phyloP scores from a whole-genome alignment of 30 jellyfish, hydroid and myxozoan species.

The Aurelia sp. region DNA sequence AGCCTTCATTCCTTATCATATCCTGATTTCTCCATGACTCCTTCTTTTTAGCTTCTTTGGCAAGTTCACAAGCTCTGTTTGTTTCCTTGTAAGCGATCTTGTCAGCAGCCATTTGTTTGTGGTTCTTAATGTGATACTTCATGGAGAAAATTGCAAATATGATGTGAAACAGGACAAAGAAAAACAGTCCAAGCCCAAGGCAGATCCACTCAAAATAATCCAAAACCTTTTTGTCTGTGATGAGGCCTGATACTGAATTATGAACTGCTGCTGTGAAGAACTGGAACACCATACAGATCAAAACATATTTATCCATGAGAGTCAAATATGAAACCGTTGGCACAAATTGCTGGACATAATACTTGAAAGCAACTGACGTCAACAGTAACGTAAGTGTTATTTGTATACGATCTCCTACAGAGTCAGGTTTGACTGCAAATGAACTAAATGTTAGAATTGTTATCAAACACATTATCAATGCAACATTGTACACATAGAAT shows the following conservation, averaged over 20 bases:
- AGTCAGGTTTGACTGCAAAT: constrained; percentile 56
- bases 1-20: neutral
- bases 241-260: constrained; percentile 58
- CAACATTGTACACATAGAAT: constrained; percentile 53
- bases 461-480: constrained; percentile 58
- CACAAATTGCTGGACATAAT: constrained; percentile 64
- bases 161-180: constrained; percentile 35
- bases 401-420: constrained; percentile 64
- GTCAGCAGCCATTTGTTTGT: constrained; percentile 22
- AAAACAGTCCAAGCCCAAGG: constrained; percentile 25
- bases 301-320: constrained; percentile 41
- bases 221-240: constrained; percentile 2
- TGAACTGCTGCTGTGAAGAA: constrained; percentile 62
- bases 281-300: constrained; percentile 61
- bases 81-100: constrained; percentile 9
- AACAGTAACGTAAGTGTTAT: constrained; percentile 56
- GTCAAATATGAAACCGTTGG: constrained; percentile 72
- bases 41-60: neutral
- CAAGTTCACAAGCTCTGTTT: constrained; percentile 4
- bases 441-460: constrained; percentile 64
- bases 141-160: constrained; percentile 39
- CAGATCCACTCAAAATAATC: constrained; percentile 45
- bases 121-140: constrained; percentile 3
- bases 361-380: constrained; percentile 69
- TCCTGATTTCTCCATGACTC: neutral